These are phyloP conservation scores for Buceros bicornis DNA, from an alignment of 2,797 vertebrate species.

Conservation along the genomic window DNA sequence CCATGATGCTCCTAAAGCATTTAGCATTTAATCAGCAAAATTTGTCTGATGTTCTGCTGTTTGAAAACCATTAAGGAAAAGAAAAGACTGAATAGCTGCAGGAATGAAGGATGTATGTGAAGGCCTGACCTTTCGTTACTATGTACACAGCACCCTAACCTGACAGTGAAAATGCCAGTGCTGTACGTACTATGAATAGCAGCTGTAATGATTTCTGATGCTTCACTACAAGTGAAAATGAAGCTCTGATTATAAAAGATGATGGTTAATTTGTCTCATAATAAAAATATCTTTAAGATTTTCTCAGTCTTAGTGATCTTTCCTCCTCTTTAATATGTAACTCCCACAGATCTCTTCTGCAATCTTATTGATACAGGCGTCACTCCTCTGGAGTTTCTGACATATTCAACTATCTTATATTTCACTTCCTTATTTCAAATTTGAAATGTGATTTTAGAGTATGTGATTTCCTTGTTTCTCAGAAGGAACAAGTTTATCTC, in stretches of 20 bases:
- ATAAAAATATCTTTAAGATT: constrained; percentile 19
- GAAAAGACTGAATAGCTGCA: not conserved
- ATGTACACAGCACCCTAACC: not conserved
- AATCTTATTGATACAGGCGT: not conserved
- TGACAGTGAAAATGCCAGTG: constrained; percentile 23
- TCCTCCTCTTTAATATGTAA: not conserved
- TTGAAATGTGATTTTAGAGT: not conserved
- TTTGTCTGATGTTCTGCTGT: constrained; percentile 18
- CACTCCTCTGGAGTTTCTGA: not conserved
- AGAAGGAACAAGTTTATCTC: not conserved
- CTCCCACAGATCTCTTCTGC: not conserved
- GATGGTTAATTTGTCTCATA: constrained; percentile 18
- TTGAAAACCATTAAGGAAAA: not conserved
- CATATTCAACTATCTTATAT: not conserved
- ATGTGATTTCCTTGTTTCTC: not conserved
- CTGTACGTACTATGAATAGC: not conserved
- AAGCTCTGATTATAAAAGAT: not conserved
- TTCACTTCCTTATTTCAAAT: not conserved
- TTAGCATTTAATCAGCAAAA: constrained; percentile 37
- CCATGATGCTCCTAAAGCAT: constrained; percentile 9
- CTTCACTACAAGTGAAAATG: not conserved
- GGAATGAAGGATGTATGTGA: not conserved
- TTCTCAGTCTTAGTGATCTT: not conserved
- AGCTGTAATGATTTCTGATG: constrained; percentile 3
- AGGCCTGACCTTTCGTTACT: not conserved